Evolutionary conservation across 2,888 invertebrate species (phyloP).

Genomic region (Pristionchus arcanus): DNA sequence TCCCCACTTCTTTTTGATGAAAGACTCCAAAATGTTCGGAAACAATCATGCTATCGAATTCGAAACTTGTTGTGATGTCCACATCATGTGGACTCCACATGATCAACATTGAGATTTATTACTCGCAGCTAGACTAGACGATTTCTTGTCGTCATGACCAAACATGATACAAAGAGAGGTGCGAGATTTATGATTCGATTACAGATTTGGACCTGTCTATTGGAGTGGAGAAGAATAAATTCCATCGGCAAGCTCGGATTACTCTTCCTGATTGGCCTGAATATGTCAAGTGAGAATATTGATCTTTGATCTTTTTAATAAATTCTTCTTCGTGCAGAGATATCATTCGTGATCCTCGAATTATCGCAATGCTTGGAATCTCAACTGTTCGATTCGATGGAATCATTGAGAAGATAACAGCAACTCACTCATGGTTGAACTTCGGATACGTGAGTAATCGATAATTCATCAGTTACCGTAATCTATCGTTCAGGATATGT

Average conservation of each 20-base stretch:
- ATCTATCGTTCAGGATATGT: conserved; percentile 62
- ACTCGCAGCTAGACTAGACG: background rate
- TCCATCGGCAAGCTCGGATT: conserved; percentile 64
- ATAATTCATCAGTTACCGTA: conserved; percentile 5
- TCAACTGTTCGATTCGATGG: conserved; percentile 65
- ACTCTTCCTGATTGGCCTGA: conserved; percentile 69
- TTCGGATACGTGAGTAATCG: conserved; percentile 65
- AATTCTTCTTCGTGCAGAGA: background rate
- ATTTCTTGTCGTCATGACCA: background rate
- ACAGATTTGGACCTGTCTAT: conserved; percentile 71
- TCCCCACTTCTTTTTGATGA: background rate
- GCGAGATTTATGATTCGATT: conserved; percentile 10
- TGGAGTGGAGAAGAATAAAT: conserved; percentile 59
- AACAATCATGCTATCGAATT: background rate
- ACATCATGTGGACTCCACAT: too few species aligned
- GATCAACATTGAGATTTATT: background rate
- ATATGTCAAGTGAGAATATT: conserved; percentile 60
- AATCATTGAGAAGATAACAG: conserved; percentile 64
- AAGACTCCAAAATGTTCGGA: conserved; percentile 4
- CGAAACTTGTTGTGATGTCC: background rate
- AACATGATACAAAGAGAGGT: background rate
- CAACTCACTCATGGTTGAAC: conserved; percentile 70
- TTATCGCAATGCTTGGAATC: conserved; percentile 66
- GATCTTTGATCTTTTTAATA: conserved; percentile 13
- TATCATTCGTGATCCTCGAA: conserved; percentile 65